Conservation (phyloP, 2,797 vertebrate genomes). For the Sparus aurata region DNA sequence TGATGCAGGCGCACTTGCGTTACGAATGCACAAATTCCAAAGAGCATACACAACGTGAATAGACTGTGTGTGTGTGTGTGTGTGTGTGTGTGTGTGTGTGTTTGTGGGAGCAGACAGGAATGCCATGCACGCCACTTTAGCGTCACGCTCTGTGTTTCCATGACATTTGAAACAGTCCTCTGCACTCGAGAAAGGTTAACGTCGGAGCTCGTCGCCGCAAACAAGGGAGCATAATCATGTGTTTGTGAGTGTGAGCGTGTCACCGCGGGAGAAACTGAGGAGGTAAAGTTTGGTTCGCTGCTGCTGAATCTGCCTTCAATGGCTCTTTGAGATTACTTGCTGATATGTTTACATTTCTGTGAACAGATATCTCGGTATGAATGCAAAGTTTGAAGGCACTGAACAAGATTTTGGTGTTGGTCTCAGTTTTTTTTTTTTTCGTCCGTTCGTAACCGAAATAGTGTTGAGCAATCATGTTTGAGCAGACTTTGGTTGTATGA, state of each 20-base stretch:
- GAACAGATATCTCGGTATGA: too few relatives aligned
- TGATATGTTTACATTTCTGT: not conserved
- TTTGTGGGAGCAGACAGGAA: not conserved
- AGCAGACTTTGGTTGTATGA: too few relatives aligned
- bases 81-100: not conserved
- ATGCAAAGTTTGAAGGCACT: too few relatives aligned
- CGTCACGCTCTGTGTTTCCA: conserved; percentile 12
- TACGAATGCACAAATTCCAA: not conserved
- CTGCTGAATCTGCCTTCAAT: not conserved
- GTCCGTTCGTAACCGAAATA: too few relatives aligned
- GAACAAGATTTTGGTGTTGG: too few relatives aligned
- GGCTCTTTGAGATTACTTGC: conserved; percentile 17
- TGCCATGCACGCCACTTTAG: conserved; percentile 2
- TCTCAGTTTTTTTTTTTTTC: too few relatives aligned
- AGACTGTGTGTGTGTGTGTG: not conserved
- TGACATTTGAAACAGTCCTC: conserved; percentile 49
- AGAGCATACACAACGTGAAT: not conserved
- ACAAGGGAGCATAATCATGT: conserved; percentile 29
- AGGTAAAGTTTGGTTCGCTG: conserved; percentile 4
- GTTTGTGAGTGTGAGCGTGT: conserved; percentile 7
- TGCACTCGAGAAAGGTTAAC: conserved; percentile 41
- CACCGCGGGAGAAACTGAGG: not conserved
- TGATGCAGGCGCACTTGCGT: conserved; percentile 23
- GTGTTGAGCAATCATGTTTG: too few relatives aligned
- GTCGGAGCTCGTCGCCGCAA: conserved; percentile 17